Evolutionary conservation across 2,797 vertebrate species (phyloP).

Genomic region (Clamator glandarius): DNA sequence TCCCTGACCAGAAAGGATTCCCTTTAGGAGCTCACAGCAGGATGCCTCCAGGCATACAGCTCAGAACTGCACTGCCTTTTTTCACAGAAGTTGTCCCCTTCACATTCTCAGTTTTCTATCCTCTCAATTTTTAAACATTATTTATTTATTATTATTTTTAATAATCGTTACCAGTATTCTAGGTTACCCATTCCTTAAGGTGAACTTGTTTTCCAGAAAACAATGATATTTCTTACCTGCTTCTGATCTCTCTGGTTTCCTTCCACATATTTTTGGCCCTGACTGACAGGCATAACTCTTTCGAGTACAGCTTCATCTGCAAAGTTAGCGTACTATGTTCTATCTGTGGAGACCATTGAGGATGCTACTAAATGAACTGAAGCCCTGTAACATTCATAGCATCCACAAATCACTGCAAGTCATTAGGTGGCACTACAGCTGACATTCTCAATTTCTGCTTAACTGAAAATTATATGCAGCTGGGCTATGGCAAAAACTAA

Average conservation of each 20-base stretch:
- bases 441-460: background rate
- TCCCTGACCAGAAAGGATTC: background rate
- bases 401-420: background rate
- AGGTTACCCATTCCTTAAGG: background rate
- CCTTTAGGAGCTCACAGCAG: background rate
- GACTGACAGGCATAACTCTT: background rate
- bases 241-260: background rate
- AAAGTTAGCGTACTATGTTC: background rate
- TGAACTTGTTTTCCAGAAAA: background rate
- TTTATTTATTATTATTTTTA: background rate
- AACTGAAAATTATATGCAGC: background rate
- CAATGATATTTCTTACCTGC: background rate
- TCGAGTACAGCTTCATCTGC: background rate
- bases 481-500: background rate
- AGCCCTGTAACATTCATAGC: background rate
- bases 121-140: background rate
- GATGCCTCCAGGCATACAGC: background rate
- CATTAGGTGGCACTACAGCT: slow-evolving; percentile 8
- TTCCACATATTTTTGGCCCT: background rate
- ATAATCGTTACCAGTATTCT: background rate
- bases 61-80: background rate
- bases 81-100: background rate
- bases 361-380: background rate
- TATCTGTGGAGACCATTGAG: background rate
- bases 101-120: background rate